Conservation (phyloP, 35 echinoderm and acorn worm species). For the Acanthaster planci region DNA sequence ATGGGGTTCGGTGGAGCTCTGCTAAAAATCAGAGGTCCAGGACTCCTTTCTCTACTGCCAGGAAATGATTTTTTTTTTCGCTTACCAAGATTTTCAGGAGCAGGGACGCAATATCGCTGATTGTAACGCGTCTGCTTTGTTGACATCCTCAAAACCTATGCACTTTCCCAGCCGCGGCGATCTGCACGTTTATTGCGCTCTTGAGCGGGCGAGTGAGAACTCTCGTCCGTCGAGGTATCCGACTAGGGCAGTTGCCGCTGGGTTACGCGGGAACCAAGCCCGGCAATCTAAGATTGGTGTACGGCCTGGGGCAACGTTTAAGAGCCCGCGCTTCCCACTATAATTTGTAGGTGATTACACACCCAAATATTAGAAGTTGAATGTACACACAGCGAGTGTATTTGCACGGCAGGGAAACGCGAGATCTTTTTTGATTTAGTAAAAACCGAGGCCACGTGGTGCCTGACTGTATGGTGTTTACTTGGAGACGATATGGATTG, state of each 20-base stretch:
- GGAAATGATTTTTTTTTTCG: too few species aligned
- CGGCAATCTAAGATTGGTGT: slow-evolving; percentile 18
- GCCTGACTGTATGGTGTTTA: too few species aligned
- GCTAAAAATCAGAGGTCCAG: too few species aligned
- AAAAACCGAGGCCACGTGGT: not conserved
- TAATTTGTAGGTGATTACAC: slow-evolving; percentile 29
- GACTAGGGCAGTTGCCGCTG: not conserved
- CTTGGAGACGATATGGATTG: too few species aligned
- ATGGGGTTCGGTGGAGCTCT: too few species aligned
- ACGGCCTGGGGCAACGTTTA: slow-evolving; percentile 24
- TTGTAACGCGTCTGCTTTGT: too few species aligned
- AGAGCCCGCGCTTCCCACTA: slow-evolving; percentile 8
- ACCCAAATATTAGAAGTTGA: slow-evolving; percentile 12
- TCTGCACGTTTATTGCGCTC: not conserved
- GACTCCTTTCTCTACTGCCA: too few species aligned
- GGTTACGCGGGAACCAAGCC: not conserved
- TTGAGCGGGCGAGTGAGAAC: slow-evolving; percentile 11
- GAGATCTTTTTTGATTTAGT: slow-evolving; percentile 13
- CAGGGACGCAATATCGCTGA: too few species aligned
- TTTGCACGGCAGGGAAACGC: slow-evolving; percentile 11
- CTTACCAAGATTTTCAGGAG: too few species aligned
- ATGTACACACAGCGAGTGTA: slow-evolving; percentile 26
- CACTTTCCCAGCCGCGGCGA: too few species aligned
- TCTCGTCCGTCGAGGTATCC: not conserved
- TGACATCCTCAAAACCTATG: too few species aligned